Conservation (phyloP, 2,797 vertebrate species). For the Clarias laeviceps region DNA sequence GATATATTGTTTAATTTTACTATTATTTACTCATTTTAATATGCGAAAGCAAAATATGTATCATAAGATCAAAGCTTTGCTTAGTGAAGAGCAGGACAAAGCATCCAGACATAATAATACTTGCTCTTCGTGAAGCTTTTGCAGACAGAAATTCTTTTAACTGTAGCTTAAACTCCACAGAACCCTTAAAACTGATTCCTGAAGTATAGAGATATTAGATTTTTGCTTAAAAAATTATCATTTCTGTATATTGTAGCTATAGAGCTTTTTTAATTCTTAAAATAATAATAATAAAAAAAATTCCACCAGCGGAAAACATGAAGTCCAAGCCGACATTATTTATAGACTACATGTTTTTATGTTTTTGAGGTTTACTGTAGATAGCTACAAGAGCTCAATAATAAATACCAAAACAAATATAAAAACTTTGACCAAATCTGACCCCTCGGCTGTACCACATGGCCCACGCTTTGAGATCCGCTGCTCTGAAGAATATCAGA, state of each 20-base stretch:
- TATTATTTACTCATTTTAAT: not conserved
- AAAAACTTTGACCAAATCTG: not conserved
- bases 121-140: not conserved
- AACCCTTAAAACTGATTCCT: not conserved
- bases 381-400: not conserved
- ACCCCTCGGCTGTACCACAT: not conserved
- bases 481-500: slow-evolving; percentile 9
- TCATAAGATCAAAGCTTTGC: not conserved
- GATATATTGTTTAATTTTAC: not conserved
- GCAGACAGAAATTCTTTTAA: not conserved
- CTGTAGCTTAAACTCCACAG: not conserved
- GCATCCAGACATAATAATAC: not conserved
- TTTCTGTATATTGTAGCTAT: not conserved
- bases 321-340: not conserved
- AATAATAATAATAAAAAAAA: too few relatives aligned
- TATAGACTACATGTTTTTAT: not conserved
- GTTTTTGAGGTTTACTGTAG: not conserved
- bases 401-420: not conserved
- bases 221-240: not conserved
- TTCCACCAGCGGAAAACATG: not conserved
- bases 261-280: not conserved
- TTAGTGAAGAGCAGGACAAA: not conserved
- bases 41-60: not conserved
- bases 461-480: not conserved
- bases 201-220: not conserved